These are phyloP conservation scores for Bombus cullumanus DNA, from an alignment of 1,140 invertebrate species.

Conservation along the genomic window DNA sequence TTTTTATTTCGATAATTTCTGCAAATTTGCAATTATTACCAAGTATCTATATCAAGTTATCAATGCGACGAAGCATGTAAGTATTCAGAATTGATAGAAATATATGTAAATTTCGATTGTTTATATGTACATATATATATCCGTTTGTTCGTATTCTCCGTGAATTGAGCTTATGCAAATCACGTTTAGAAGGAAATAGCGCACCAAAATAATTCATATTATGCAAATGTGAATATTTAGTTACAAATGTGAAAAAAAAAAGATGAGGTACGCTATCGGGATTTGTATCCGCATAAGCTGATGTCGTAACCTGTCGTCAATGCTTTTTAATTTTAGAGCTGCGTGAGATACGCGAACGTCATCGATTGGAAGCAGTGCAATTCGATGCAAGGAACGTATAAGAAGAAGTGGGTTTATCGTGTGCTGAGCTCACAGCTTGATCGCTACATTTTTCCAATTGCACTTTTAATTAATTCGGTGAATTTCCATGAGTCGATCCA, in stretches of 20 bases:
- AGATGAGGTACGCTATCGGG: neutral
- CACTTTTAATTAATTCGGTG: neutral
- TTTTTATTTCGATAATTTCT: neutral
- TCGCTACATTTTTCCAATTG: neutral
- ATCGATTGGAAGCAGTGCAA: neutral
- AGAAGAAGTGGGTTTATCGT: neutral
- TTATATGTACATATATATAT: neutral
- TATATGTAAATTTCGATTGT: neutral
- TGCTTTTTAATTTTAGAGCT: constrained; percentile 21
- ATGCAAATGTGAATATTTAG: neutral
- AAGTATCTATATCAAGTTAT: too few relatives aligned
- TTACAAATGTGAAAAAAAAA: fast-evolving
- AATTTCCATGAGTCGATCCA: neutral
- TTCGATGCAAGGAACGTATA: neutral
- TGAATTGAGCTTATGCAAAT: neutral
- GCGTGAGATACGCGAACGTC: neutral
- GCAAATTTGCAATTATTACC: neutral
- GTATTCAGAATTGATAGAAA: neutral
- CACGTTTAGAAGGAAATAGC: neutral
- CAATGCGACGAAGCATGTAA: neutral
- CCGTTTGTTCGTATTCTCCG: too few relatives aligned
- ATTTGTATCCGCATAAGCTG: neutral
- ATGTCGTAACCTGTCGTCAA: neutral
- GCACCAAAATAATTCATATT: neutral
- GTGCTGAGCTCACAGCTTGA: neutral